Evolutionary conservation across 2,888 invertebrate species (phyloP).

Genomic region (Drosophila recens): DNA sequence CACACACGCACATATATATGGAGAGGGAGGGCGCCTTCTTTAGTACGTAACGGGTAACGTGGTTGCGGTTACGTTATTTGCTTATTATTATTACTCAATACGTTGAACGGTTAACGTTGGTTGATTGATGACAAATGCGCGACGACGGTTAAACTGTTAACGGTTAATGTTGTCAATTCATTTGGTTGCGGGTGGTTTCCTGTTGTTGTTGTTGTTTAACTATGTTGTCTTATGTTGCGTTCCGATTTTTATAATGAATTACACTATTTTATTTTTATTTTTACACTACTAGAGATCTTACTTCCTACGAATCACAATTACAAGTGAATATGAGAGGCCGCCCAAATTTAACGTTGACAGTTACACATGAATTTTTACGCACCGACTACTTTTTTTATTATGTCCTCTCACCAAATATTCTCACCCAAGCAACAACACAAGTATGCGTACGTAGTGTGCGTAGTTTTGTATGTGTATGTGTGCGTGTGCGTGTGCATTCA

Average conservation of each 20-base stretch:
- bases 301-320: constrained; percentile 77
- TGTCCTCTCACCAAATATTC: constrained; percentile 23
- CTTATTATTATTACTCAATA: constrained; percentile 50
- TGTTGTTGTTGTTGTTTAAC: constrained; percentile 40
- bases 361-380: constrained; percentile 44
- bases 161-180: constrained; percentile 31
- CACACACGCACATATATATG: background rate
- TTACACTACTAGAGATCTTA: constrained; percentile 75
- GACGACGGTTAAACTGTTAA: constrained; percentile 32
- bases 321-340: constrained; percentile 59
- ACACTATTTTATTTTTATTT: constrained; percentile 64
- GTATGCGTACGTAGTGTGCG: background rate
- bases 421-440: constrained; percentile 3
- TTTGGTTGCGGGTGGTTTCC: constrained; percentile 13
- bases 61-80: constrained; percentile 26
- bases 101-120: constrained; percentile 19
- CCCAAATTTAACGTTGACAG: constrained; percentile 40
- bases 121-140: constrained; percentile 32
- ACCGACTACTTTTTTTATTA: constrained; percentile 42
- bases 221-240: constrained; percentile 64
- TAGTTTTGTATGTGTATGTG: background rate
- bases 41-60: constrained; percentile 17
- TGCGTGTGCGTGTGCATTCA: constrained; percentile 12
- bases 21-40: constrained; percentile 11
- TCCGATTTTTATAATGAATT: constrained; percentile 65